Conservation (phyloP, 2,797 vertebrate species). For the Sciurus carolinensis region DNA sequence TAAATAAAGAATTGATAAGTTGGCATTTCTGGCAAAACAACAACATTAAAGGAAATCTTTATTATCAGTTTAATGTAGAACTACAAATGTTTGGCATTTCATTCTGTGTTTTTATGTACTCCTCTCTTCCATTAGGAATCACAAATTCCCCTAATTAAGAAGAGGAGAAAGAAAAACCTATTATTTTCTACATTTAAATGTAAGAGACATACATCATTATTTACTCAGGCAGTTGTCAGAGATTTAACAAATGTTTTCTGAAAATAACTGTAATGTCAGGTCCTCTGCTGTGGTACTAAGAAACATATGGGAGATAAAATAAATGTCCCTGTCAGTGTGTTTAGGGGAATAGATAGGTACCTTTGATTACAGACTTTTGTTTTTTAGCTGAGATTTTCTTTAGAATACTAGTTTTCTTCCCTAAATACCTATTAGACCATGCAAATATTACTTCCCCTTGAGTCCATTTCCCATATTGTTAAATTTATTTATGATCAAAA, state of each 20-base stretch:
- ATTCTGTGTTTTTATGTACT: neutral
- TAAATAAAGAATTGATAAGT: neutral
- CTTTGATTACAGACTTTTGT: neutral
- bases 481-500: neutral
- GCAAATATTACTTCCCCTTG: neutral
- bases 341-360: neutral
- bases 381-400: neutral
- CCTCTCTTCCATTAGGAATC: neutral
- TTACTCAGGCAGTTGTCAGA: neutral
- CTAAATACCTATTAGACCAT: neutral
- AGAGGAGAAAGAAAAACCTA: neutral
- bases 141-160: neutral
- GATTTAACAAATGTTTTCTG: constrained; percentile 5
- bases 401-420: neutral
- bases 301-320: neutral
- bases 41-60: neutral
- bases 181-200: neutral
- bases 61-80: neutral
- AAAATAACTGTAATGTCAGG: neutral
- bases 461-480: neutral
- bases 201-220: neutral
- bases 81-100: neutral
- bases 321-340: neutral
- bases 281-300: neutral
- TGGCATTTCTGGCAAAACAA: neutral